Percentiles rank a stretch among this genome's conserved stretches.
Evolutionary conservation across 2,113 vertebrate genomes (phyloP).

Genomic region (Tympanuchus pallidicinctus): DNA sequence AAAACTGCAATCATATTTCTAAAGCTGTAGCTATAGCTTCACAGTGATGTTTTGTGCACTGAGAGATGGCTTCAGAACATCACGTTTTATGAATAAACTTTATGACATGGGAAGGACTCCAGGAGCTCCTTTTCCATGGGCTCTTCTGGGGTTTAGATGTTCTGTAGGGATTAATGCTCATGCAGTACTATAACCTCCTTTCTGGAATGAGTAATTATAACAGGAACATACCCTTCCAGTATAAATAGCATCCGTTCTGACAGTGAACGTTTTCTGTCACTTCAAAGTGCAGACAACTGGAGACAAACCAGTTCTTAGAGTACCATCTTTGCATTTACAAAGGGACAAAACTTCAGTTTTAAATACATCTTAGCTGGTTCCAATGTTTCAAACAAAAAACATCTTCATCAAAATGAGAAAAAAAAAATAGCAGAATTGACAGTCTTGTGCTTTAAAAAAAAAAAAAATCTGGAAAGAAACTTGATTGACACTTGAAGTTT

Average conservation of each 20-base stretch:
- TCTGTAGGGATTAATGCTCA: constrained; percentile 2
- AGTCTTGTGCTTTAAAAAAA: not conserved
- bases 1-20: not conserved
- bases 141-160: not conserved
- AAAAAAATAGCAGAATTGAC: not conserved
- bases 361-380: not conserved
- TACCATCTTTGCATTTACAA: not conserved
- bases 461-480: not conserved
- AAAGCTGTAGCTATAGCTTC: not conserved
- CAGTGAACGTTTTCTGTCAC: not conserved
- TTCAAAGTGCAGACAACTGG: not conserved
- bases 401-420: not conserved
- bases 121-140: not conserved
- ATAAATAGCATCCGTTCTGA: not conserved
- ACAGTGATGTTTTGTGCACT: not conserved
- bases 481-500: not conserved
- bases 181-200: not conserved
- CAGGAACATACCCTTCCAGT: not conserved
- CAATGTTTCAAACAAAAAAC: not conserved
- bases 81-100: constrained; percentile 11
- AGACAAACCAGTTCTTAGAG: not conserved
- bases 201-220: not conserved
- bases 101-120: not conserved
- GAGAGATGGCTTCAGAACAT: not conserved
- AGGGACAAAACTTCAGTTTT: not conserved